Evolutionary conservation across 2,888 invertebrate species (phyloP).

Genomic region (Argyresthia albistria): DNA sequence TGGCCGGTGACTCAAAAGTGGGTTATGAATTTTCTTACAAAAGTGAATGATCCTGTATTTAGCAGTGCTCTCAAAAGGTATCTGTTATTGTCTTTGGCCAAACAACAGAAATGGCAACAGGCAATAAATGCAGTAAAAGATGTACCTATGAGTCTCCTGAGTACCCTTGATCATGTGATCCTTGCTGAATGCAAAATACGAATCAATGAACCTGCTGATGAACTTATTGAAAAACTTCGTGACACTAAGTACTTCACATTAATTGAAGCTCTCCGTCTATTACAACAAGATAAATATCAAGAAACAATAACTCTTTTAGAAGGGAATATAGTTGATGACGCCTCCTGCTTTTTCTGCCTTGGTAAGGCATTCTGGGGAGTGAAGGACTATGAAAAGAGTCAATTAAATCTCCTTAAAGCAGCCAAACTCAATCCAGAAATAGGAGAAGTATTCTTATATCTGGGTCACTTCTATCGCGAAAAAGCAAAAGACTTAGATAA

Average conservation of each 20-base stretch:
- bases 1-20: slow-evolving; percentile 55
- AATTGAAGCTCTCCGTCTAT: slow-evolving; percentile 61
- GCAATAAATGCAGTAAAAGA: slow-evolving; percentile 45
- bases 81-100: slow-evolving; percentile 39
- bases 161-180: slow-evolving; percentile 30
- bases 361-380: slow-evolving; percentile 75
- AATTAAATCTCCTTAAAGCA: slow-evolving; percentile 77
- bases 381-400: slow-evolving; percentile 71
- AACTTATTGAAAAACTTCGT: slow-evolving; percentile 35
- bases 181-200: slow-evolving; percentile 52
- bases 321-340: slow-evolving; percentile 37
- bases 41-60: slow-evolving; percentile 38
- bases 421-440: slow-evolving; percentile 82
- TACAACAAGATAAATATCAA: slow-evolving; percentile 58
- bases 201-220: slow-evolving; percentile 29
- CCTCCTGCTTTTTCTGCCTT: slow-evolving; percentile 70
- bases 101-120: slow-evolving; percentile 66
- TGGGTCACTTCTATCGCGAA: slow-evolving; percentile 82
- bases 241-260: slow-evolving; percentile 37
- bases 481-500: slow-evolving; percentile 77
- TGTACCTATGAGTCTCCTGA: slow-evolving; percentile 29
- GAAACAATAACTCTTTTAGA: slow-evolving; percentile 71
- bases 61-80: slow-evolving; percentile 30
- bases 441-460: slow-evolving; percentile 79
- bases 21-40: slow-evolving; percentile 45